Base-by-base conservation (phyloP, 2,888 invertebrate species). In the Aporophyla lueneburgensis region DNA sequence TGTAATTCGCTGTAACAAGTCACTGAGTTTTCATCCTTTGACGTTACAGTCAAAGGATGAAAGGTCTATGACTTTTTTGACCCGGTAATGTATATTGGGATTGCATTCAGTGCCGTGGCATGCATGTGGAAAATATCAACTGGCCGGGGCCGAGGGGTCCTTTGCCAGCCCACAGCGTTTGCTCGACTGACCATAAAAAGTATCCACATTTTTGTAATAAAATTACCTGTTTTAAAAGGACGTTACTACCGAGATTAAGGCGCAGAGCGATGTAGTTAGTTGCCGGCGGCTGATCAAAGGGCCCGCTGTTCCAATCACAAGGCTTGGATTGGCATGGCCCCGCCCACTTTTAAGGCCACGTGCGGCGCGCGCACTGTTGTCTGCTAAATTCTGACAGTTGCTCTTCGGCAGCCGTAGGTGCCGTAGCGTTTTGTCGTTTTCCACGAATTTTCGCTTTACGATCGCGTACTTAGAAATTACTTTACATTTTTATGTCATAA, bases 141-240 rank as follows among this genome's bases (percentile, higher is more conserved):
- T 89, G 86, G 78, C 80, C 83, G 76, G 74, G 78, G 81, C 83
- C 85, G 76, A 86, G 85, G 88, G 87, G 86, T 86, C 91, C 91
- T 91, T 91, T 91, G 91, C 88, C 88, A 89, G 87, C 92, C 87
- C 89, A 89, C 90, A 87, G 84, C 90, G 91, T 90, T 93, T 92
- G 93, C 93, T 93, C 93, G 93, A 93, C 93, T 95, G 94, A 93
- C 93, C 94, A 93, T 94, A 94, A 95, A 96, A 94, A 94, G 93
- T 94, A 93, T 94, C 89, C 92, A 93, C 93, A 94, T 95, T 95
- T 96, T 96, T 96, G 93, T 95, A 96, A 96, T 96, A 94, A 96
- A 95, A 96, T 96, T 96, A 96, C 96, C 95, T 96, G 96, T 96
- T 96, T 96, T 96, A 96, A 96, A 96, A 96, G 96, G 94, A 96